phyloP scores from a whole-genome alignment of 2,888 invertebrate species.

The Diaprepes abbreviatus region DNA sequence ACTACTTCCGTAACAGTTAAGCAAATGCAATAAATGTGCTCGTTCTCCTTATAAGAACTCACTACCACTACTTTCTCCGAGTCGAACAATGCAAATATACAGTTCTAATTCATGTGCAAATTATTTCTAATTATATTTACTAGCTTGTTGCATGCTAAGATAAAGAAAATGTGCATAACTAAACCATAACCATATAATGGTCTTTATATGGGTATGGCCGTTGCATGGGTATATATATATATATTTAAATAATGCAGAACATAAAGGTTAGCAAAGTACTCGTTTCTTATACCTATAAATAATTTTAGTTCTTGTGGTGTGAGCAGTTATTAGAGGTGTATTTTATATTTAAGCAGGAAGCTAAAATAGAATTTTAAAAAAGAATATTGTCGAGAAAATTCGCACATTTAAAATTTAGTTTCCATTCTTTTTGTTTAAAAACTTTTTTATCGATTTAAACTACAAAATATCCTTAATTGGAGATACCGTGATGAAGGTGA shows the following conservation, averaged over 20 bases:
- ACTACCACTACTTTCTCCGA: constrained; percentile 24
- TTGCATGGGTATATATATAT: constrained; percentile 11
- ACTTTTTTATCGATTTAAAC: too few relatives aligned
- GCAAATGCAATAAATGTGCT: constrained; percentile 18
- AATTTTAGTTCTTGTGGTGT: too few relatives aligned
- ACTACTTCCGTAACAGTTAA: constrained; percentile 25
- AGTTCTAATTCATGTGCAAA: constrained; percentile 46
- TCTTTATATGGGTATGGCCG: constrained; percentile 13
- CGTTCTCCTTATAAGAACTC: constrained; percentile 17
- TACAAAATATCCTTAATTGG: too few relatives aligned
- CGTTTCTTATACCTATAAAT: too few relatives aligned
- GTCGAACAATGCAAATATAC: constrained; percentile 30
- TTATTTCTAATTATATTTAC: constrained; percentile 43
- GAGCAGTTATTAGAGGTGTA: too few relatives aligned
- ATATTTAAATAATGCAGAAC: constrained; percentile 16
- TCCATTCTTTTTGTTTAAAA: too few relatives aligned
- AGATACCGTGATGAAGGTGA: too few relatives aligned
- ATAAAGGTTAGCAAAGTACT: constrained; percentile 12
- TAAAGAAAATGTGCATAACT: constrained; percentile 39
- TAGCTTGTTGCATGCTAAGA: constrained; percentile 40
- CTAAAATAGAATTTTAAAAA: too few relatives aligned
- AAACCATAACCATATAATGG: constrained; percentile 11
- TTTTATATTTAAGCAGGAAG: too few relatives aligned
- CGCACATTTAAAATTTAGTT: too few relatives aligned
- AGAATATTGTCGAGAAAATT: too few relatives aligned